These are phyloP conservation scores for Ovibos moschatus DNA, from an alignment of 2,113 vertebrate species.

Conservation along the genomic window DNA sequence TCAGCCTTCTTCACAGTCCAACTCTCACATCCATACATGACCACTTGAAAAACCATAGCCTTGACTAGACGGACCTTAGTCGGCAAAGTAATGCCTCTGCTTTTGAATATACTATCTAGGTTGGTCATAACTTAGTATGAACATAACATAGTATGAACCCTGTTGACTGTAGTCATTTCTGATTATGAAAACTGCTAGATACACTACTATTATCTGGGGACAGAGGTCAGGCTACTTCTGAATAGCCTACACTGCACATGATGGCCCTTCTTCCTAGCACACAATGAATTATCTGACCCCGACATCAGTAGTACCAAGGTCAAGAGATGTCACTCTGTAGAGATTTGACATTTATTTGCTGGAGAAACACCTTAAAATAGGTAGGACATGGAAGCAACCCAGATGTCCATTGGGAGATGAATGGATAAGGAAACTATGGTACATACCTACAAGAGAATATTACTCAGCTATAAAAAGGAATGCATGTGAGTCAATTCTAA, in stretches of 20 bases:
- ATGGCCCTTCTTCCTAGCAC: neutral
- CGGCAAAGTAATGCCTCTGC: no score
- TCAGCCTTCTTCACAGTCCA: no score
- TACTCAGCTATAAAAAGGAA: neutral
- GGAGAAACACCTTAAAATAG: neutral
- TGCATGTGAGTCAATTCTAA: neutral
- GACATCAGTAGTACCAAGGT: neutral
- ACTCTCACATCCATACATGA: no score
- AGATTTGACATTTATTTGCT: neutral
- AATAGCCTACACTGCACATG: no score
- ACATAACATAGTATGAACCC: no score
- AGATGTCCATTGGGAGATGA: accelerated
- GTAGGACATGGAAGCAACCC: neutral
- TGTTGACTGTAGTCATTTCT: neutral
- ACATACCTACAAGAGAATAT: neutral
- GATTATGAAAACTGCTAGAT: neutral
- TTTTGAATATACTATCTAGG: no score
- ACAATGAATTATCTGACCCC: neutral
- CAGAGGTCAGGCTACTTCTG: neutral
- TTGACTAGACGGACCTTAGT: no score
- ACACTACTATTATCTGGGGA: neutral
- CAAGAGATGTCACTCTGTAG: neutral
- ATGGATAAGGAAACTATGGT: neutral
- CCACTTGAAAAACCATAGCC: no score
- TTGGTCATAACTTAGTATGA: no score